Percentiles rank a stretch among this genome's conserved stretches.
Evolutionary conservation across 2,113 vertebrate genomes (phyloP).

Genomic region (Alligator sinensis): DNA sequence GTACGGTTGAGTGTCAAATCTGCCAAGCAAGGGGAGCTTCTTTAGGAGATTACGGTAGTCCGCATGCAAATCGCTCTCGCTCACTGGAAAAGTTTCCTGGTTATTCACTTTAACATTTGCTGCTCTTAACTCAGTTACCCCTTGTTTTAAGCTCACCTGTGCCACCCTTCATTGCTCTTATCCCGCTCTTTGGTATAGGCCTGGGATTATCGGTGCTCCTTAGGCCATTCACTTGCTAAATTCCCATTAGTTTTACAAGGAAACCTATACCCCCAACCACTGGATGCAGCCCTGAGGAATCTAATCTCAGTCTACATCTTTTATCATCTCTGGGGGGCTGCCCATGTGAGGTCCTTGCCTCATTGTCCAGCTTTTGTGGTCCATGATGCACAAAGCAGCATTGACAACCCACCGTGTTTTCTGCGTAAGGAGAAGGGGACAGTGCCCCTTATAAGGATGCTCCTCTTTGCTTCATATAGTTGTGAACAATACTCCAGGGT

Average conservation of each 20-base stretch:
- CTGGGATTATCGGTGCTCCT: neutral
- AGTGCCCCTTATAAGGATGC: neutral
- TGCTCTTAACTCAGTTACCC: neutral
- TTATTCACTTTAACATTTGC: slow-evolving; percentile 1
- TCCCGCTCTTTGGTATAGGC: accelerated
- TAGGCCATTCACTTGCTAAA: neutral
- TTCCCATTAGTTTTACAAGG: accelerated
- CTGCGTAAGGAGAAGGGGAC: neutral
- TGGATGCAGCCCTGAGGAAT: accelerated
- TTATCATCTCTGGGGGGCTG: accelerated
- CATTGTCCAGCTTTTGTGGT: neutral
- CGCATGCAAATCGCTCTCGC: neutral
- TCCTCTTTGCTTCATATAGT: neutral
- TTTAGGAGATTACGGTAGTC: neutral
- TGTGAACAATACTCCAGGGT: neutral
- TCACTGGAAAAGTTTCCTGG: neutral
- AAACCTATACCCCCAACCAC: neutral
- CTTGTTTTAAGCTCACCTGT: neutral
- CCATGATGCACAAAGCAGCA: neutral
- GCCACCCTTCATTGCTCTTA: neutral
- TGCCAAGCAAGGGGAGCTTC: too few species aligned
- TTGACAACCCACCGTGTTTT: neutral
- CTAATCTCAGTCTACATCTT: neutral
- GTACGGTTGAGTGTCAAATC: too few species aligned
- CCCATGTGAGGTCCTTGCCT: accelerated